Evolutionary conservation across 2,888 invertebrate genomes (phyloP).

Genomic region (Phymatocera aterrima): DNA sequence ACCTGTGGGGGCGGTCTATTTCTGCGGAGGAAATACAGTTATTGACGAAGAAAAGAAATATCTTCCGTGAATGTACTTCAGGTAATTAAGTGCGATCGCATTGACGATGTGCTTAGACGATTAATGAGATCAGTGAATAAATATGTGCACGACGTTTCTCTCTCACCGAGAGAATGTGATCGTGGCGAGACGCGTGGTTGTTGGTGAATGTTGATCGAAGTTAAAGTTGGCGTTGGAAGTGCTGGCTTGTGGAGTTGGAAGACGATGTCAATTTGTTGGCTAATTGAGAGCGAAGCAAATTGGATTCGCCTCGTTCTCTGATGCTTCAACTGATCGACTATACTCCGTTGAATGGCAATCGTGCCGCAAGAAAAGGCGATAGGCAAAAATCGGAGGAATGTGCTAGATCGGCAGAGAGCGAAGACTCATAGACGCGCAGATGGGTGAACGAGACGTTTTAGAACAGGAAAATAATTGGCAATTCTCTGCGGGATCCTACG

Average conservation of each 20-base stretch:
- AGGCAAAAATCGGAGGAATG: constrained; percentile 29
- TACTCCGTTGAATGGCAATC: constrained; percentile 26
- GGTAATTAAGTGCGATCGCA: background rate
- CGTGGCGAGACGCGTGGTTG: background rate
- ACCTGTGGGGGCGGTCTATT: background rate
- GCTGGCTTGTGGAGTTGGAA: background rate
- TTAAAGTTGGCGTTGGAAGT: background rate
- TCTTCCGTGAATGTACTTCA: background rate
- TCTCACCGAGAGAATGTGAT: background rate
- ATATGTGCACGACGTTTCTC: background rate
- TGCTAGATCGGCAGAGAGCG: constrained; percentile 19
- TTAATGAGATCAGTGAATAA: constrained; percentile 32
- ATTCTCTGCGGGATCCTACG: constrained; percentile 1
- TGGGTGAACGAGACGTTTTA: constrained; percentile 5
- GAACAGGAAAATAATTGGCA: constrained; percentile 32
- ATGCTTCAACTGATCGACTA: constrained; percentile 26
- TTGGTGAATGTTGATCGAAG: constrained; percentile 22
- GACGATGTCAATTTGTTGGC: constrained; percentile 43
- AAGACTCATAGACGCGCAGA: background rate
- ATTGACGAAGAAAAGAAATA: background rate
- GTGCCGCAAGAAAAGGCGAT: constrained; percentile 36
- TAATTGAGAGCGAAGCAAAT: constrained; percentile 43
- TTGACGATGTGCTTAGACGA: background rate
- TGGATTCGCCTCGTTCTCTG: constrained; percentile 27
- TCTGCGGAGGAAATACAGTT: background rate